Evolutionary conservation across 2,797 vertebrate genomes (phyloP).

Genomic region (Enteromius anoplus): DNA sequence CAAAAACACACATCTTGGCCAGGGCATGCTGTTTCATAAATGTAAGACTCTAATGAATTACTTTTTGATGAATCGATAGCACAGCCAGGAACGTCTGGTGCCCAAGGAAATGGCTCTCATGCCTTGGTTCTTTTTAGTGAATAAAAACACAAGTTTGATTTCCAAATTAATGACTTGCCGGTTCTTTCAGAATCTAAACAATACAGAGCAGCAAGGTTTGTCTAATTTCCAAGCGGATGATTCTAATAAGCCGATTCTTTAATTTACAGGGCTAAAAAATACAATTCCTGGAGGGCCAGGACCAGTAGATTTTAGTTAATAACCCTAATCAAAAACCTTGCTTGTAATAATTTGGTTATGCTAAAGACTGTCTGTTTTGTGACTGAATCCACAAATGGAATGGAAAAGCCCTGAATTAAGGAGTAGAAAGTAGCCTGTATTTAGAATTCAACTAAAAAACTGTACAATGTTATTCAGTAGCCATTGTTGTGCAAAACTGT

Average conservation of each 20-base stretch:
- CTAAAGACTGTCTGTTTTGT: background rate
- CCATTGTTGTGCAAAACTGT: too few relatives aligned
- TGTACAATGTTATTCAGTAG: background rate
- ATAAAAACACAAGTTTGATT: background rate
- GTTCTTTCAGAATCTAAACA: background rate
- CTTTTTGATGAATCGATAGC: background rate
- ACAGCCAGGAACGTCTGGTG: background rate
- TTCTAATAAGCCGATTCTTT: background rate
- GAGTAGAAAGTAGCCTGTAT: background rate
- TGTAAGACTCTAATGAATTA: background rate
- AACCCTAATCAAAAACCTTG: background rate
- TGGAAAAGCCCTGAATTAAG: background rate
- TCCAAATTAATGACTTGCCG: background rate
- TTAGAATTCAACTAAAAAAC: background rate
- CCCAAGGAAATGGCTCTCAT: background rate
- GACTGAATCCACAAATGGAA: background rate
- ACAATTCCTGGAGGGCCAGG: background rate
- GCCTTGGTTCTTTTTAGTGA: background rate
- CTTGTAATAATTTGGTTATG: background rate
- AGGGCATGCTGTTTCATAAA: background rate
- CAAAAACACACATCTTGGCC: background rate
- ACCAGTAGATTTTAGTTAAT: background rate
- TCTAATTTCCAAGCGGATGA: background rate
- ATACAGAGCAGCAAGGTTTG: background rate
- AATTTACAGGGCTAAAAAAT: background rate